Base-by-base conservation (phyloP, 2,113 vertebrate genomes). In the Barnardius zonarius region DNA sequence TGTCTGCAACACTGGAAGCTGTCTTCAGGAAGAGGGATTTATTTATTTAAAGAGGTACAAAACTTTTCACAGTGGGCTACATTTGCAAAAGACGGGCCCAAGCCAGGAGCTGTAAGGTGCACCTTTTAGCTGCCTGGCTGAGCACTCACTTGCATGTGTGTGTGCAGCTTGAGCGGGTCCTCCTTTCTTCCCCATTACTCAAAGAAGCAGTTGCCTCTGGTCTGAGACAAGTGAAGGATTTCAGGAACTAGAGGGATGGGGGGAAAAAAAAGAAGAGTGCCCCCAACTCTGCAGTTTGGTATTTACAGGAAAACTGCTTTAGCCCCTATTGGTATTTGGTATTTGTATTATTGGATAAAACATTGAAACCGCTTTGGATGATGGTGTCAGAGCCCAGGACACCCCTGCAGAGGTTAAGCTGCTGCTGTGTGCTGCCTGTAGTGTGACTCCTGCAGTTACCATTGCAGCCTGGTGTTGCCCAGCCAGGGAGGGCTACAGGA, bases 61-160 rank as follows among this genome's bases (percentile, higher is more conserved):
- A 86, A 61, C 76, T 70, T 89, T 66, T 62, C 67, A 22, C 22
- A 43, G 16, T 24, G 31, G 44, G 27, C 11, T 46, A 44, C 4
- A 11, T n/a, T 30, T 37, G 39, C 66, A 78, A 31, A 87, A 66
- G n/a, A 44, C 35, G 61, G 35, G 51, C 18, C 33, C 57, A 54
- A 62, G 20, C 31, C 55, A 80, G 73, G 46, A 83, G 63, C 63
- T 67, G 35, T 10, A 17, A 41, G 25, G 48, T 44, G 48, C 54
- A 74, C 10, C 49, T n/a, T 74, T 27, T 12, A 48, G 49, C 10
- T 41, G 55, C 27, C 20, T 6, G 41, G 24, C 46, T 57, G 33
- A 81, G 39, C 15, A 19, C 39, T 55, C 1, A 4, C 8, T 22
- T 23, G 20, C 0, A 2, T 18, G 28, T 10, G 7, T 17, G 27